Percentiles rank a stretch among this genome's conserved stretches.
phyloP scores from a whole-genome alignment of 2,113 vertebrate species.

The Oreochromis tanganicae region DNA sequence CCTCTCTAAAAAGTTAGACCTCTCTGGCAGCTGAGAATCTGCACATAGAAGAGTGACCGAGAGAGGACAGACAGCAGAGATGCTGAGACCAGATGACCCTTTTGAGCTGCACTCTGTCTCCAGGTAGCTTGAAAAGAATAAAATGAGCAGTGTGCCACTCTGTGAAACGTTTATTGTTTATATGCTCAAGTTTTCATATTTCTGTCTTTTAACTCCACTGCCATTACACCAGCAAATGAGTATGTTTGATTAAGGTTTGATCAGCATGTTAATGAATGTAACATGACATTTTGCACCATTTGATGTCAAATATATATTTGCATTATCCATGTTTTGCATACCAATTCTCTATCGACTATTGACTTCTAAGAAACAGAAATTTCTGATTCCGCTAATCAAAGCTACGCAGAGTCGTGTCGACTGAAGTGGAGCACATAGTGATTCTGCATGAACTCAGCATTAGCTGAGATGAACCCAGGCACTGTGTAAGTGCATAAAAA shows the following conservation, averaged over 20 bases:
- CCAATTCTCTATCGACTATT: neutral
- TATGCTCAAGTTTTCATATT: neutral
- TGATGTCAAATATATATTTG: neutral
- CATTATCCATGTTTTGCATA: neutral
- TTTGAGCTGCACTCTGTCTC: neutral
- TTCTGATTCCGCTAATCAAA: neutral
- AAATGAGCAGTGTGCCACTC: neutral
- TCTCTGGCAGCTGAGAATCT: neutral
- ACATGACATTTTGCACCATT: neutral
- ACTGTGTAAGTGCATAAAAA: neutral
- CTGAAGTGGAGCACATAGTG: neutral
- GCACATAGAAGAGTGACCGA: neutral
- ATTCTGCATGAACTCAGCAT: neutral
- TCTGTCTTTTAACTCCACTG: neutral
- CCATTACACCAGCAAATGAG: neutral
- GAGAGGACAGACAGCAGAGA: neutral
- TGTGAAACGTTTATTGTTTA: neutral
- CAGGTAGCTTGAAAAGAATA: neutral
- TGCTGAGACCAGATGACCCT: neutral
- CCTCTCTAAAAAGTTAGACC: neutral
- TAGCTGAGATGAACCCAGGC: neutral
- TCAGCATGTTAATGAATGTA: neutral
- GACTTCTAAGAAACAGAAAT: neutral
- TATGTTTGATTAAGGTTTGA: neutral
- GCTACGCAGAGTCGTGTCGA: neutral